Conservation (phyloP, 2,888 invertebrate species). For the Copidosoma aretas region DNA sequence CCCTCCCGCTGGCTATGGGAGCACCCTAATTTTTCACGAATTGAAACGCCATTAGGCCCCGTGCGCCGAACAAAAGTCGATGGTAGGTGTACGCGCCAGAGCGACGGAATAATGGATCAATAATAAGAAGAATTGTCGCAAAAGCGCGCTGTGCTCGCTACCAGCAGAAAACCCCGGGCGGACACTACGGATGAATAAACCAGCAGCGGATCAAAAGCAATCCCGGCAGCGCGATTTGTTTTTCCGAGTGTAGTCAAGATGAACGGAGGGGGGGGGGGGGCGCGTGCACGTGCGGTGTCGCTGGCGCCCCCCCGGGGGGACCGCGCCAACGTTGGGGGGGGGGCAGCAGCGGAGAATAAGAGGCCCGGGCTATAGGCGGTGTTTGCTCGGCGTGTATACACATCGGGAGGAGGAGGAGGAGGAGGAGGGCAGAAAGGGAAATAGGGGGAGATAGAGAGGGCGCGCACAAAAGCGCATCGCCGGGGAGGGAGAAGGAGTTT, state of each 20-base stretch:
- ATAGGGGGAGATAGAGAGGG: background rate
- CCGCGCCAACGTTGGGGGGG: background rate
- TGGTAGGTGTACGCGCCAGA: background rate
- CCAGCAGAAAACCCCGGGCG: conserved; percentile 7
- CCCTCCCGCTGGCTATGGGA: background rate
- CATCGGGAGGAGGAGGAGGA: background rate
- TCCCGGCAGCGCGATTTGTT: conserved; percentile 26
- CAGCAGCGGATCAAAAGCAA: conserved; percentile 30
- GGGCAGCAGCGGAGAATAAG: no score
- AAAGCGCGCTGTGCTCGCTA: no score
- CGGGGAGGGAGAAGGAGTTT: background rate
- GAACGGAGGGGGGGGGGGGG: conserved; percentile 5
- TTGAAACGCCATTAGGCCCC: conserved; percentile 18
- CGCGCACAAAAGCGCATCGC: conserved; percentile 22
- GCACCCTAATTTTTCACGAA: conserved; percentile 20
- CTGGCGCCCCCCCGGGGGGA: background rate
- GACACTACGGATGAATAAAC: conserved; percentile 31
- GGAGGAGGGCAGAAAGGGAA: background rate
- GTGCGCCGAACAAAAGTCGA: no score
- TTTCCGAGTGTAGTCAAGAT: conserved; percentile 13
- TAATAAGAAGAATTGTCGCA: no score
- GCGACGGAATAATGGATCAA: background rate
- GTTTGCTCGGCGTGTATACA: no score
- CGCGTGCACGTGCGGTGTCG: conserved; percentile 17
- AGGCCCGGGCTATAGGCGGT: no score